These are phyloP conservation scores for Ceraclea dissimilis DNA, from an alignment of 2,888 invertebrate species.

Conservation along the genomic window DNA sequence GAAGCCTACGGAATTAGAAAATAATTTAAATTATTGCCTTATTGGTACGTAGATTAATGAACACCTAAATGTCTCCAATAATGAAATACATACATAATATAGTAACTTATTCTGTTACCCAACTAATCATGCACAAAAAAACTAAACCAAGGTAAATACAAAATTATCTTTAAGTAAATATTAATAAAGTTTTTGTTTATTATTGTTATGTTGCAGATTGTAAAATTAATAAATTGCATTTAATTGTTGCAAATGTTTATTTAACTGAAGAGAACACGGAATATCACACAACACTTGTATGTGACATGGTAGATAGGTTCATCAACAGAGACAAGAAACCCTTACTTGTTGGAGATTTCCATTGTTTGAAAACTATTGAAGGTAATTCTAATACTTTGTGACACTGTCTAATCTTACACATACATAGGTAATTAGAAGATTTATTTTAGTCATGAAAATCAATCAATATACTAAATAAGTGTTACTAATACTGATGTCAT, in stretches of 20 bases:
- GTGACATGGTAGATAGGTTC: constrained; percentile 22
- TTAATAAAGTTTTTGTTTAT: neutral
- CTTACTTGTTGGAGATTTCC: constrained; percentile 37
- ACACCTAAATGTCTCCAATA: too few species aligned
- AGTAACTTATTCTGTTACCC: too few species aligned
- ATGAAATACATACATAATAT: too few species aligned
- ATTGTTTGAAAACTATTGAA: constrained; percentile 36
- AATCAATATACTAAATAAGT: too few species aligned
- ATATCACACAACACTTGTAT: constrained; percentile 16
- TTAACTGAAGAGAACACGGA: constrained; percentile 22
- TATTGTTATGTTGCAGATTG: constrained; percentile 35
- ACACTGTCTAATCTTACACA: too few species aligned
- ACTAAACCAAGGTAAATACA: too few species aligned
- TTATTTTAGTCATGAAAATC: too few species aligned
- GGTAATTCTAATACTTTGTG: too few species aligned
- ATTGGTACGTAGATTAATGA: constrained; percentile 13
- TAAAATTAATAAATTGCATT: constrained; percentile 42
- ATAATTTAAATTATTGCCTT: constrained; percentile 13
- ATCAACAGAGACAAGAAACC: constrained; percentile 14
- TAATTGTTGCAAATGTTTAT: constrained; percentile 42
- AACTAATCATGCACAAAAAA: too few species aligned
- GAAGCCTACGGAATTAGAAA: neutral
- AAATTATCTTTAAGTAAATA: too few species aligned
- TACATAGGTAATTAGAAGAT: too few species aligned
- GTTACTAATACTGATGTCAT: too few species aligned